phyloP scores from a whole-genome alignment of 2,888 invertebrate genomes.

The Apoda limacodes region DNA sequence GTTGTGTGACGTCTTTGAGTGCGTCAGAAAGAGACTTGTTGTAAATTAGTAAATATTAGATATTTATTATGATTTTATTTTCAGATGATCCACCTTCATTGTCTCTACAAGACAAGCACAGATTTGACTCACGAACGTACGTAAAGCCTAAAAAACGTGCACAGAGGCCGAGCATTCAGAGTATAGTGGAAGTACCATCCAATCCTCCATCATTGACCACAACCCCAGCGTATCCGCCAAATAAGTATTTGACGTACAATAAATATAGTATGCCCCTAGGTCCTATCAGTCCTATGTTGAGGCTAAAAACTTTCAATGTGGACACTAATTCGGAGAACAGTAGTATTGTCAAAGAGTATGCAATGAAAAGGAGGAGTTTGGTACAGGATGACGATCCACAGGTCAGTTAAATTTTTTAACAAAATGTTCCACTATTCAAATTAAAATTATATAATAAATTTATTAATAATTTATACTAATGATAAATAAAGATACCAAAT shows the following conservation, averaged over 20 bases:
- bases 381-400: constrained; percentile 55
- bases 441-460: neutral
- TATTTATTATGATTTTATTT: no score
- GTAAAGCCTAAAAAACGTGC: constrained; percentile 74
- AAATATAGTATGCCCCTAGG: constrained; percentile 52
- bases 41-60: no score
- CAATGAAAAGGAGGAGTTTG: constrained; percentile 48
- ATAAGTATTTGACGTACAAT: constrained; percentile 57
- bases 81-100: constrained; percentile 40
- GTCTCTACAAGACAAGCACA: constrained; percentile 60
- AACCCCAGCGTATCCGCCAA: constrained; percentile 29
- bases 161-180: constrained; percentile 72
- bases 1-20: no score
- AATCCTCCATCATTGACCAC: constrained; percentile 36
- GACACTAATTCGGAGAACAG: constrained; percentile 54
- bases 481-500: no score
- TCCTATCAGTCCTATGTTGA: constrained; percentile 45
- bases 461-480: no score
- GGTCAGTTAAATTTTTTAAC: no score
- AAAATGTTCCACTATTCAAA: no score
- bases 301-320: constrained; percentile 58
- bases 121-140: constrained; percentile 77
- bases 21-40: no score
- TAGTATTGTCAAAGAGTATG: constrained; percentile 41
- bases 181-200: constrained; percentile 44